Percentiles rank a stretch among this genome's conserved stretches.
These are phyloP conservation scores for Megalops cyprinoides DNA, from an alignment of 2,797 vertebrate species.

Conservation along the genomic window DNA sequence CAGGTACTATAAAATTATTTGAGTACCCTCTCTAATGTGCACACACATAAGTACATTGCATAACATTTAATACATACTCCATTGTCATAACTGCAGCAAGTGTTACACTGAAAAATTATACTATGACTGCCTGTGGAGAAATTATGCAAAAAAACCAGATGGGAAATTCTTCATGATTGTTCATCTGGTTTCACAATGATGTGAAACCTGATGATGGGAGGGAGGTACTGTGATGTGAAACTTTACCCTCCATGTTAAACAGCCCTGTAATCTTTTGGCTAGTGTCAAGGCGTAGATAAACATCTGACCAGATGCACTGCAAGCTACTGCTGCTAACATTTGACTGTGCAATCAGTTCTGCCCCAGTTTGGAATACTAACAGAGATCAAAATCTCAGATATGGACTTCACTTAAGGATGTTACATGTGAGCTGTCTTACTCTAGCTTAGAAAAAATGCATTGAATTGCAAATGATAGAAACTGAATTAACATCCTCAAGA, in stretches of 20 bases:
- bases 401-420: constrained; percentile 42
- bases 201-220: neutral
- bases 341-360: constrained; percentile 35
- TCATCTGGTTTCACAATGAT: too few species aligned
- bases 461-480: constrained; percentile 1
- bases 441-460: constrained; percentile 53
- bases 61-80: too few species aligned
- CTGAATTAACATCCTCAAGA: neutral
- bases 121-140: too few species aligned
- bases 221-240: neutral
- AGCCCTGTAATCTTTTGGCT: constrained; percentile 5
- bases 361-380: constrained; percentile 48
- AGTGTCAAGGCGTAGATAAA: constrained; percentile 40
- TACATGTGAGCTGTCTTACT: constrained; percentile 44
- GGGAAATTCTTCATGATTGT: neutral
- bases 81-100: too few species aligned
- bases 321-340: neutral
- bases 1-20: too few species aligned
- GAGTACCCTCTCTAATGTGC: too few species aligned
- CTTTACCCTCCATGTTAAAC: too few species aligned
- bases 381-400: constrained; percentile 50
- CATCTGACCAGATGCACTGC: constrained; percentile 46
- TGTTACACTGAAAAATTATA: too few species aligned
- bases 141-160: neutral
- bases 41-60: too few species aligned